Conservation (phyloP, 2,113 vertebrate genomes). For the Empidonax alnorum region DNA sequence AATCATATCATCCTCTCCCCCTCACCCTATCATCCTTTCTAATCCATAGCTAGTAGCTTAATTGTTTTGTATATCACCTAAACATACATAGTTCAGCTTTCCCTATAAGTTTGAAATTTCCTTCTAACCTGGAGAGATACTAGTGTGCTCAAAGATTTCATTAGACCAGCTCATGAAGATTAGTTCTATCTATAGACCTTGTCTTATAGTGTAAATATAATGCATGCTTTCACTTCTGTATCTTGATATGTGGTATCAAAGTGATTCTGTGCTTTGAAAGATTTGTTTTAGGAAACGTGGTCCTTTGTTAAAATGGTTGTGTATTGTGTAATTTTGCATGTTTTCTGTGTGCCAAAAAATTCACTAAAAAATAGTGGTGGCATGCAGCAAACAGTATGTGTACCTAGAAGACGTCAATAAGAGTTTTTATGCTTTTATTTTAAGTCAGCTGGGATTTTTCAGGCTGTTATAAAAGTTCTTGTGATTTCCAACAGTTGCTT, state of each 20-base stretch:
- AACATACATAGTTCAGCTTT: neutral
- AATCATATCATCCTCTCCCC: neutral
- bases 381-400: rapidly evolving
- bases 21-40: neutral
- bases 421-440: neutral
- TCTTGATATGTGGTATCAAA: neutral
- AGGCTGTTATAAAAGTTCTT: neutral
- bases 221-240: neutral
- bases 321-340: neutral
- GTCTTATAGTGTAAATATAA: neutral
- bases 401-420: neutral
- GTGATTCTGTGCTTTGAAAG: neutral
- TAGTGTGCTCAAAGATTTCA: neutral
- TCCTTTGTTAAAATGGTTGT: neutral
- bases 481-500: neutral
- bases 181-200: neutral
- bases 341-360: neutral
- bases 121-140: neutral
- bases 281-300: neutral
- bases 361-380: neutral
- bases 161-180: neutral
- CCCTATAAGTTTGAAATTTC: neutral
- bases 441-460: neutral
- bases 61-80: neutral
- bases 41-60: neutral